Conservation (phyloP, 2,797 vertebrate genomes). For the Nannoperca obscura region DNA sequence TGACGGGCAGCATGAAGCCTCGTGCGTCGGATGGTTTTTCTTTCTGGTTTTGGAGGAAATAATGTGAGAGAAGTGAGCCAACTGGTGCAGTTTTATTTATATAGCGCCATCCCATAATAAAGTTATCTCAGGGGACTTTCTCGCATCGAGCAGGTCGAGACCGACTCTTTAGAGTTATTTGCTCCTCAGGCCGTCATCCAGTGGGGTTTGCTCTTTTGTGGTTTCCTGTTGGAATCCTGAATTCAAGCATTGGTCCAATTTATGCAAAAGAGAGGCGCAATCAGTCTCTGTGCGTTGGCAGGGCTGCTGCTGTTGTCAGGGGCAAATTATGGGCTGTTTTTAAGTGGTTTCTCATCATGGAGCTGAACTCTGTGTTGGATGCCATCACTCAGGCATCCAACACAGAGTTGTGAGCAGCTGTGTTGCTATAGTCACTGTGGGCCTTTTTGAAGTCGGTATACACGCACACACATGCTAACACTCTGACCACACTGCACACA, state of each 20-base stretch:
- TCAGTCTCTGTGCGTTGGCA: conserved; percentile 36
- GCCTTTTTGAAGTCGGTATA: conserved; percentile 58
- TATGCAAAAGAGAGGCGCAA: conserved; percentile 44
- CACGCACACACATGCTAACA: conserved; percentile 16
- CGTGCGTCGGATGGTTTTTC: background rate
- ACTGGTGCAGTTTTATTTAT: conserved; percentile 1
- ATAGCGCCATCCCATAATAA: too few species aligned
- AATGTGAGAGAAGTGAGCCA: conserved; percentile 6
- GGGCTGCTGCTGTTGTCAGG: conserved; percentile 54
- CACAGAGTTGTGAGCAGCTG: conserved; percentile 67
- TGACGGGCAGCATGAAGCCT: conserved; percentile 14
- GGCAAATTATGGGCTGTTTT: conserved; percentile 61
- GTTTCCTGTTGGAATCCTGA: conserved; percentile 42
- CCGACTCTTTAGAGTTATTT: conserved; percentile 4
- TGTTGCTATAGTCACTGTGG: conserved; percentile 56
- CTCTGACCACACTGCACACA: conserved; percentile 19
- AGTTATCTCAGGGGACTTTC: too few species aligned
- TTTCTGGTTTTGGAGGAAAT: conserved; percentile 6
- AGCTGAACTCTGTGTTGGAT: conserved; percentile 45
- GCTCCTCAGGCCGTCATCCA: conserved; percentile 16
- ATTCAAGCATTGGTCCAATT: conserved; percentile 41
- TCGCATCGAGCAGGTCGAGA: too few species aligned
- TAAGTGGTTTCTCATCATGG: conserved; percentile 60
- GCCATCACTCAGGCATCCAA: conserved; percentile 52
- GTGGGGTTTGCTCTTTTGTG: conserved; percentile 40